A percentile compares a stretch with the other conserved stretches of the same genome.
Conservation (phyloP, 2,888 invertebrate species). For the Agonopterix alstromeriana region DNA sequence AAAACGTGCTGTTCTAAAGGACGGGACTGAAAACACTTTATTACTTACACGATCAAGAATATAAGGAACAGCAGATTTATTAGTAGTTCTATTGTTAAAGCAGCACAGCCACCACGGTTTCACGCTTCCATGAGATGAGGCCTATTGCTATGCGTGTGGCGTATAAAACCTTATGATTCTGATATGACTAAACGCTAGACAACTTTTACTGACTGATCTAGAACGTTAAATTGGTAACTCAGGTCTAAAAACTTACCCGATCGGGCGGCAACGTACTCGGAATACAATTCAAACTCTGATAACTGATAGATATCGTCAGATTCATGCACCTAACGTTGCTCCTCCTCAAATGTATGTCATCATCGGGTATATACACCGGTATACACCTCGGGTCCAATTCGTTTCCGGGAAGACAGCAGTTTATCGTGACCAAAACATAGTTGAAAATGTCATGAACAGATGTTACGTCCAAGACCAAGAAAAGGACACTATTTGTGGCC, state of each 20-base stretch:
- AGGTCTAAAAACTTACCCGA: slow-evolving; percentile 18
- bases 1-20: no score
- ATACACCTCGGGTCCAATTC: slow-evolving; percentile 24
- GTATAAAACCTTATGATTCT: no score
- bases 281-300: slow-evolving; percentile 34
- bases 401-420: slow-evolving; percentile 12
- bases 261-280: slow-evolving; percentile 22
- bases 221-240: no score
- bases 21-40: no score
- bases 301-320: slow-evolving; percentile 34
- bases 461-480: slow-evolving; percentile 11
- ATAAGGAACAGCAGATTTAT: no score
- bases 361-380: slow-evolving; percentile 26
- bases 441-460: slow-evolving; percentile 16
- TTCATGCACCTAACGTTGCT: slow-evolving; percentile 36
- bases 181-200: no score
- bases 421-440: slow-evolving; percentile 12
- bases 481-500: slow-evolving; percentile 4
- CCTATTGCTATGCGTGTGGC: no score
- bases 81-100: no score
- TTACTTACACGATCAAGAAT: no score
- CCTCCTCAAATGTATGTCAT: slow-evolving; percentile 30
- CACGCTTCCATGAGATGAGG: no score
- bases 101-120: no score
- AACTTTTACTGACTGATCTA: no score